Conservation (phyloP, 2,888 invertebrate genomes). For the Drosophila nigritarsus region DNA sequence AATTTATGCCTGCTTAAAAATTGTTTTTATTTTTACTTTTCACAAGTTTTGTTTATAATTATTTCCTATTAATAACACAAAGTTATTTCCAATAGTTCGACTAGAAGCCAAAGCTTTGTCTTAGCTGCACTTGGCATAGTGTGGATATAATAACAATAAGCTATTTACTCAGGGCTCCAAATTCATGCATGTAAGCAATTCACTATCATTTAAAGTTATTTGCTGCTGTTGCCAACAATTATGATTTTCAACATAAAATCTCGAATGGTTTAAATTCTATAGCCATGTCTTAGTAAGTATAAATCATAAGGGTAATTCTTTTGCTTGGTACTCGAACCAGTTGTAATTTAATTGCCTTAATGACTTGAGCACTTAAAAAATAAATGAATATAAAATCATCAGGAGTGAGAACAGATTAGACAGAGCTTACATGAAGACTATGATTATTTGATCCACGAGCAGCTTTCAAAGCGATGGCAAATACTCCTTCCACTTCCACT, state of each 20-base stretch:
- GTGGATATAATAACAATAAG: neutral
- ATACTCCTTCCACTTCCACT: neutral
- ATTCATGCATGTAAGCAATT: neutral
- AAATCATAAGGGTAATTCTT: neutral
- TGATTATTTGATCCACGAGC: neutral
- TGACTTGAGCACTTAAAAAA: neutral
- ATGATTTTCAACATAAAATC: neutral
- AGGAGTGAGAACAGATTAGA: neutral
- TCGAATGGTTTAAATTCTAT: neutral
- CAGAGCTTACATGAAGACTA: neutral
- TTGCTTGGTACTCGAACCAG: neutral
- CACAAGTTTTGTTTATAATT: too few relatives aligned
- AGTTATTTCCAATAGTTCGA: neutral
- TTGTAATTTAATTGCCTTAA: neutral
- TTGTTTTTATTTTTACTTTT: too few relatives aligned
- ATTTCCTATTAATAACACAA: neutral
- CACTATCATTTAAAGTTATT: neutral
- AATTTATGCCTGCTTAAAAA: neutral
- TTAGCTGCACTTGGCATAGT: neutral
- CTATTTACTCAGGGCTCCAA: neutral
- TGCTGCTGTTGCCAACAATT: neutral
- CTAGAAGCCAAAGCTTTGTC: neutral
- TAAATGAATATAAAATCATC: neutral
- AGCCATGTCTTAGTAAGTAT: neutral
- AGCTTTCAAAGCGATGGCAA: slow-evolving; percentile 1